These are phyloP conservation scores for Myotis brandtii DNA, from an alignment of 2,113 vertebrate species.

Conservation along the genomic window DNA sequence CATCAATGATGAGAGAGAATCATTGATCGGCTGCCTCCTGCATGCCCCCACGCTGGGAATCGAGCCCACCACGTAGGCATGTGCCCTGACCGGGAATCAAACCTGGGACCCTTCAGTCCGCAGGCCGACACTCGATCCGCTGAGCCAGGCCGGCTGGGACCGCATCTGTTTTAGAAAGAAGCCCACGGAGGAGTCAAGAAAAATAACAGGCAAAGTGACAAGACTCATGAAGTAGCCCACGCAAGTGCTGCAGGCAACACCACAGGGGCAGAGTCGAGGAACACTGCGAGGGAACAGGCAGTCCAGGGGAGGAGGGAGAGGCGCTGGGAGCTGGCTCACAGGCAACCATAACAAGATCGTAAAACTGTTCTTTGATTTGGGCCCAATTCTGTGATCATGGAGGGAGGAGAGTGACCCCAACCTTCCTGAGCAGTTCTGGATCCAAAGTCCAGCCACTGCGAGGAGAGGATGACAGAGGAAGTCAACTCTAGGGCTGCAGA, in stretches of 20 bases:
- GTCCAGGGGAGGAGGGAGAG: background rate
- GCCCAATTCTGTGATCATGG: background rate
- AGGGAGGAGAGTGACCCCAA: background rate
- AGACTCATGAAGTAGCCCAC: background rate
- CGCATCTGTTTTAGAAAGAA: background rate
- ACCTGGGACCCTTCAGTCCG: too few relatives aligned
- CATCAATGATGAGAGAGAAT: too few relatives aligned
- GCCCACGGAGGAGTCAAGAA: background rate
- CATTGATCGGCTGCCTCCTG: too few relatives aligned
- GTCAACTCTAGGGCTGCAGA: background rate
- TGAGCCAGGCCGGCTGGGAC: too few relatives aligned
- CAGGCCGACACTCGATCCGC: too few relatives aligned
- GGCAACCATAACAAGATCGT: background rate
- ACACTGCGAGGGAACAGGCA: background rate
- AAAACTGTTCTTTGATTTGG: background rate
- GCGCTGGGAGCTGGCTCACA: background rate
- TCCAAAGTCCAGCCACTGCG: background rate
- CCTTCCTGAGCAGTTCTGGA: background rate
- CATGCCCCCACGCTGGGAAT: too few relatives aligned
- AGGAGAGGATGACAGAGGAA: background rate
- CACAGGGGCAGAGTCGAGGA: background rate
- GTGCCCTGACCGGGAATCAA: too few relatives aligned
- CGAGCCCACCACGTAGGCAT: too few relatives aligned
- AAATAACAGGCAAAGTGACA: background rate
- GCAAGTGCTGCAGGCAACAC: background rate